A percentile compares a stretch with the other conserved stretches of the same genome.
Conservation (phyloP, 2,797 vertebrate genomes). For the Oreortyx pictus region DNA sequence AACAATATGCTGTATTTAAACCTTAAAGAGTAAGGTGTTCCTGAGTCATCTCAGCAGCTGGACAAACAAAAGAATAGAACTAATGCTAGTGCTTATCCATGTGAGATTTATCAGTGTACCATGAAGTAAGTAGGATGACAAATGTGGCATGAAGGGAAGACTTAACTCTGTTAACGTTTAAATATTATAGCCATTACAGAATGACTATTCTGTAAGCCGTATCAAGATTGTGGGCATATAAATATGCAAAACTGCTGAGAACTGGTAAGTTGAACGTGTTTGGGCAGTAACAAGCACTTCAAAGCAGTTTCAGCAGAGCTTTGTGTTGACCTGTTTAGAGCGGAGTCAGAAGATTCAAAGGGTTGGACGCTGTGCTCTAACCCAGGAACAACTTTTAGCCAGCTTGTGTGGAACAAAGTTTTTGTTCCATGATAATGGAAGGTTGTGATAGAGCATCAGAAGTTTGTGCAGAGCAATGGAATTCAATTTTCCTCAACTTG, state of each 20-base stretch:
- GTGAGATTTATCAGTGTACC: neutral
- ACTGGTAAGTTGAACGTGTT: neutral
- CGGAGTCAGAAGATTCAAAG: neutral
- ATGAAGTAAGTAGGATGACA: neutral
- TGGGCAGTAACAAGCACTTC: neutral
- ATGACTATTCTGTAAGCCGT: neutral
- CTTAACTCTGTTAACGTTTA: neutral
- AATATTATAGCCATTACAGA: neutral
- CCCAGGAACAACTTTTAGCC: neutral
- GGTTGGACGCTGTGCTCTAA: neutral
- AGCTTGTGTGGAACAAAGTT: neutral
- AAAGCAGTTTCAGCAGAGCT: neutral
- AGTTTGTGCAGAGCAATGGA: neutral
- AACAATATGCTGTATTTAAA: neutral
- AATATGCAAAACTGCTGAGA: neutral
- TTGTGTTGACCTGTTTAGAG: neutral
- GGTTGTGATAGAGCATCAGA: neutral
- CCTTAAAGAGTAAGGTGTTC: neutral
- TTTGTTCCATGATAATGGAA: neutral
- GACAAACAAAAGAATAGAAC: neutral
- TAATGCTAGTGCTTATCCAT: neutral
- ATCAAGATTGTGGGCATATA: neutral
- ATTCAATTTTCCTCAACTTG: neutral
- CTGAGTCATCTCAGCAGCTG: neutral
- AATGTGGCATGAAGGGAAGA: neutral